Percentiles rank a stretch among this genome's conserved stretches.
Conservation (phyloP, 2,797 vertebrate genomes). For the Malurus leucopterus region DNA sequence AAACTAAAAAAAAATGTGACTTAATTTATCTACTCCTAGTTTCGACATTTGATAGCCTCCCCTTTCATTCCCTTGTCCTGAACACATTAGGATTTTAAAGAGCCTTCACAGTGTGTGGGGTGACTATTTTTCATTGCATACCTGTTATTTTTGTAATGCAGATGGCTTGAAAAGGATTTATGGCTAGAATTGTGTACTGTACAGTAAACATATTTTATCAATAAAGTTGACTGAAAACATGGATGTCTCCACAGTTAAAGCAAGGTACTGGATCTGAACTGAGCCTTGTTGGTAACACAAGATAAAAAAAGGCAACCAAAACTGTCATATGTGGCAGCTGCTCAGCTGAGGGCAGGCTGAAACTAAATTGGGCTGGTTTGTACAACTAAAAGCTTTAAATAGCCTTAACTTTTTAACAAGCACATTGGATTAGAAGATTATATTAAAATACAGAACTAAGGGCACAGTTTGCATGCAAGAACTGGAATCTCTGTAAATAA, state of each 20-base stretch:
- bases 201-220: slow-evolving; percentile 72
- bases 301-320: not conserved
- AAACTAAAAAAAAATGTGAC: slow-evolving; percentile 36
- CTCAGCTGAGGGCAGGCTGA: not conserved
- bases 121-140: slow-evolving; percentile 59
- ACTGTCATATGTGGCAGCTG: not conserved
- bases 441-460: not conserved
- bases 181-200: slow-evolving; percentile 57
- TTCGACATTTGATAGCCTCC: slow-evolving; percentile 36
- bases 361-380: not conserved
- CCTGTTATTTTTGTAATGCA: slow-evolving; percentile 65
- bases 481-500: not conserved
- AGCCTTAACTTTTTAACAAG: not conserved
- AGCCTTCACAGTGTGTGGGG: slow-evolving; percentile 49
- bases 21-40: slow-evolving; percentile 65
- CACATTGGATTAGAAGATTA: not conserved
- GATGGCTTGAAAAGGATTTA: slow-evolving; percentile 54
- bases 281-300: not conserved
- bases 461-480: not conserved
- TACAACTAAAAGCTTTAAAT: not conserved
- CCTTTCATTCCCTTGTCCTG: not conserved
- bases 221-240: slow-evolving; percentile 66
- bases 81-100: slow-evolving; percentile 51
- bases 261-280: not conserved
- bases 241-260: not conserved